These are phyloP conservation scores for Diadromus collaris DNA, from an alignment of 2,888 invertebrate species.

Conservation along the genomic window DNA sequence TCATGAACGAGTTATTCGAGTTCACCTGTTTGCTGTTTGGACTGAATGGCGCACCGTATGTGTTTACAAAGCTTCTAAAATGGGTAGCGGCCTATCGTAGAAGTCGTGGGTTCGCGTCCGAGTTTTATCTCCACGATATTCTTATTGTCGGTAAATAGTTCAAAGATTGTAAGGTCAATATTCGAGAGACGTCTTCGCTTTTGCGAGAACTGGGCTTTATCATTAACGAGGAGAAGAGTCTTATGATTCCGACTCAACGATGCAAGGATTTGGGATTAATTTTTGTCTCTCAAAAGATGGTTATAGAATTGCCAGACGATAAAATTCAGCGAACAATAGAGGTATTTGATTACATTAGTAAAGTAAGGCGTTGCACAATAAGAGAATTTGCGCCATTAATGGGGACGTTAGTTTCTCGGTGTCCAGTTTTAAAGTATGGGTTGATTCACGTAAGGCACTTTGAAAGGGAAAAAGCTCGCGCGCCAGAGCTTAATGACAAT, in stretches of 20 bases:
- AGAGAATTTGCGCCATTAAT: background rate
- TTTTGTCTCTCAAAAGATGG: background rate
- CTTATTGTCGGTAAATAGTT: background rate
- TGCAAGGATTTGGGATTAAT: background rate
- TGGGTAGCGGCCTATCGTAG: too few species aligned
- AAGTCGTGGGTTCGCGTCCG: too few species aligned
- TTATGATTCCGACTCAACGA: background rate
- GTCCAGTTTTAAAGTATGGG: constrained; percentile 1
- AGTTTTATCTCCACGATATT: constrained; percentile 2
- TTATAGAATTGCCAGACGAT: constrained; percentile 6
- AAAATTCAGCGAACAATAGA: background rate
- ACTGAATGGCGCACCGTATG: too few species aligned
- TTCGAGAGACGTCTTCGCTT: background rate
- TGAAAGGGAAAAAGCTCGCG: background rate
- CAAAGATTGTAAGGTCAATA: background rate
- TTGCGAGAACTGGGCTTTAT: background rate
- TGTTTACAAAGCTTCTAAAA: too few species aligned
- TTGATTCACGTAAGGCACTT: background rate
- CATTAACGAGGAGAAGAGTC: background rate
- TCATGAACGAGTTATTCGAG: too few species aligned
- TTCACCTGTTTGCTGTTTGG: too few species aligned
- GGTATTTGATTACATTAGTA: background rate
- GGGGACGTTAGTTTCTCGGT: constrained; percentile 1
- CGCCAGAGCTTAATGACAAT: background rate
- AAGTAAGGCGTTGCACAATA: background rate